Evolutionary conservation across 2,113 vertebrate genomes (phyloP).

Genomic region (Mustelus asterias): DNA sequence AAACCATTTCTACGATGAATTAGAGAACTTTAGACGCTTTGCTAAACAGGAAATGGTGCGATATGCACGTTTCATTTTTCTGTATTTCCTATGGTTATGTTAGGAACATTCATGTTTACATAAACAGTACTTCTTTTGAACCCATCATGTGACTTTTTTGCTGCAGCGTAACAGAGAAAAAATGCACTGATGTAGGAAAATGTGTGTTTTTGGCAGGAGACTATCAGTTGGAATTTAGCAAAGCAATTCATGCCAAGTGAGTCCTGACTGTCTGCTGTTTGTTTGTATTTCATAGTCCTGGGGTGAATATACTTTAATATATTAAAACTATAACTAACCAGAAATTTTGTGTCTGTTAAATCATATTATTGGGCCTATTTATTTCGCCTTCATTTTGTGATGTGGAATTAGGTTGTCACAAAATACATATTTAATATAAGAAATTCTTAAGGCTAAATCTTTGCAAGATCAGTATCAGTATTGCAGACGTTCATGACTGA

Average conservation of each 20-base stretch:
- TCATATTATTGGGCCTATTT: background rate
- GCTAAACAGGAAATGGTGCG: constrained; percentile 26
- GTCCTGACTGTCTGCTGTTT: constrained; percentile 7
- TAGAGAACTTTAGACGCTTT: background rate
- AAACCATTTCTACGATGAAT: background rate
- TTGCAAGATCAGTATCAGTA: background rate
- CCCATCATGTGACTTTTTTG: constrained; percentile 21
- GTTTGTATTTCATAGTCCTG: constrained; percentile 20
- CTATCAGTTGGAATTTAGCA: constrained; percentile 30
- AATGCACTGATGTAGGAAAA: constrained; percentile 35
- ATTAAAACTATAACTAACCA: background rate
- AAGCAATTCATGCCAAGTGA: constrained; percentile 21
- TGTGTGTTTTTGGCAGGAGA: constrained; percentile 24
- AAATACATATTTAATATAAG: background rate
- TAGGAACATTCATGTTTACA: constrained; percentile 23
- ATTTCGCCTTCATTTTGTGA: background rate
- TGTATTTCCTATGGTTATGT: constrained; percentile 24
- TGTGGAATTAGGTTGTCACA: background rate
- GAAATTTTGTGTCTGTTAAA: background rate
- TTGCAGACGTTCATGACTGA: background rate
- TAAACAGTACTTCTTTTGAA: constrained; percentile 35
- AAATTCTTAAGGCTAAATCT: background rate
- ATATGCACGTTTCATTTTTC: background rate
- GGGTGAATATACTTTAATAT: background rate
- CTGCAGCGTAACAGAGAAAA: background rate